Evolutionary conservation across 2,797 vertebrate genomes (phyloP), one percentile per base, ranked within the genome.

Genomic region (Sebastolobus alascanus): DNA sequence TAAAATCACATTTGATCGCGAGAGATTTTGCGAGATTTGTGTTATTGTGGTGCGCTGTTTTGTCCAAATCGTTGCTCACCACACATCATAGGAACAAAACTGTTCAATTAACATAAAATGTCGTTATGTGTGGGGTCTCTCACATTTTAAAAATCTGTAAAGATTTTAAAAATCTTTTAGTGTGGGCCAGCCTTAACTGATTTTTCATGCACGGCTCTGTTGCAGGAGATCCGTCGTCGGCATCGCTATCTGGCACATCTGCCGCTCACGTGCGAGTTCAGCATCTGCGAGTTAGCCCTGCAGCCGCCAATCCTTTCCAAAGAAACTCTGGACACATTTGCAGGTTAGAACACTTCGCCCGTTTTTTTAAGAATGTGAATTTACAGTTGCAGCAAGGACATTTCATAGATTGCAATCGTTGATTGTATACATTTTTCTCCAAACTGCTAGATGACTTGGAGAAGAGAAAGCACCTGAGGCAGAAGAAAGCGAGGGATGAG

Each of bases 211-310:
- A 2, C 65, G 16, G 5, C 5, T 6, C 13, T 16, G 1, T 63
- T 89, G 46, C 75, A 99, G 99, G 98, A 99, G 52, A 96, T 99
- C 77, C 97, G 98, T 14, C 97, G 97, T 66, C 95, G 98, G 4
- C 97, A 99, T 88, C 97, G 98, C 60, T 99, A 99, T 73, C 96
- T 99, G 66, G 97, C 97, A 83, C 98, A 99, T 86, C 93, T 99
- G 93, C 99, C 99, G 0, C 97, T 99, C 84, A 99, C 99, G 8
- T 99, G 98, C 13, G 99, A 99, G 93, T 99, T 98, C 94, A 98
- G 98, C 93, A 97, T 99, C 90, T 99, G 99, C 90, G 99, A 99
- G 87, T 92, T 99, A 60, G 96, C 96, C 76, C 95, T 99, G 83
- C 96, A 98, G 93, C 97, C 97, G 0, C 98, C 99, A 3, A 38